A percentile compares a stretch with the other conserved stretches of the same genome.
Conservation (phyloP, 2,797 vertebrate species). For the Pipistrellus pygmaeus region DNA sequence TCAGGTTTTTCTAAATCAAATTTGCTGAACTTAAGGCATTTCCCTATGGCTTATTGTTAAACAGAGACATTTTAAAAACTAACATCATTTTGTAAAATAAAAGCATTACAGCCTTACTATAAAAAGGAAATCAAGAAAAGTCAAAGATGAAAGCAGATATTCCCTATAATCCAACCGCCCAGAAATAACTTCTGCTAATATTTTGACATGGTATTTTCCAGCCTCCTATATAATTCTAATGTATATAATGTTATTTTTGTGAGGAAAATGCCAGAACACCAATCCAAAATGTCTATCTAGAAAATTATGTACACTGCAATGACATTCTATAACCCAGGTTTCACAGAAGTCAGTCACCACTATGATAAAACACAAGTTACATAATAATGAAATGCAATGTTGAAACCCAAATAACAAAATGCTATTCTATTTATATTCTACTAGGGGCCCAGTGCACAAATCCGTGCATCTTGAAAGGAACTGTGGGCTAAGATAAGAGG, state of each 20-base stretch:
- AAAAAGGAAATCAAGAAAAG: slow-evolving; percentile 2
- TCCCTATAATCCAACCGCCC: not conserved
- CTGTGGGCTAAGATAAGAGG: too few relatives aligned
- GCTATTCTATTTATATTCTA: not conserved
- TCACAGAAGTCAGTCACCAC: not conserved
- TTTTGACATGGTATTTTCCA: not conserved
- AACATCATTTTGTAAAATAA: slow-evolving; percentile 14
- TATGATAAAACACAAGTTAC: not conserved
- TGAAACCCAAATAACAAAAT: not conserved
- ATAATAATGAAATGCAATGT: not conserved
- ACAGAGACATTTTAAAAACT: not conserved
- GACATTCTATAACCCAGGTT: not conserved
- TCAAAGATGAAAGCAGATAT: slow-evolving; percentile 30
- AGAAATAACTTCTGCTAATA: slow-evolving; percentile 43
- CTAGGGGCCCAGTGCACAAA: too few relatives aligned
- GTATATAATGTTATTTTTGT: not conserved
- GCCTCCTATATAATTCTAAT: not conserved
- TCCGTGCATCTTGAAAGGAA: too few relatives aligned
- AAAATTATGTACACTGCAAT: not conserved
- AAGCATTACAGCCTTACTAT: not conserved
- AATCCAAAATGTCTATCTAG: not conserved
- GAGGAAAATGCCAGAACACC: not conserved
- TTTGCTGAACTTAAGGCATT: not conserved
- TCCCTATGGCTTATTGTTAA: not conserved
- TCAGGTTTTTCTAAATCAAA: not conserved